These are phyloP conservation scores for Drosophila longiperda DNA, from an alignment of 2,888 invertebrate genomes.

Conservation along the genomic window DNA sequence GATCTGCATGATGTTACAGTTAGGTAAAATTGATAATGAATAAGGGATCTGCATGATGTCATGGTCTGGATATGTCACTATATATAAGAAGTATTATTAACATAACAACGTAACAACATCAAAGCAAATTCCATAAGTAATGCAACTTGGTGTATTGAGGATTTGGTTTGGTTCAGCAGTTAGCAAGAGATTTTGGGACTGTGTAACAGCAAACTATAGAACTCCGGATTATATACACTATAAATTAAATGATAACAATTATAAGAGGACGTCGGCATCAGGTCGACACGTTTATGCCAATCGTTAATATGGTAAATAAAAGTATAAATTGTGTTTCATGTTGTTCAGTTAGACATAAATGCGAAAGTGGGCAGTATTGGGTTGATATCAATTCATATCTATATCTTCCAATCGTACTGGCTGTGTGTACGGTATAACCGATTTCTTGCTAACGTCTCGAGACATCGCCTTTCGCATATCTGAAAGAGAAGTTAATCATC, in stretches of 20 bases:
- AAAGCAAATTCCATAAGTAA: slow-evolving; percentile 19
- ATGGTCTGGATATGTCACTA: too few relatives aligned
- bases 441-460: slow-evolving; percentile 95
- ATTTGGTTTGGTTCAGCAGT: background rate
- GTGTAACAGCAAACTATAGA: slow-evolving; percentile 17
- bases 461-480: slow-evolving; percentile 99
- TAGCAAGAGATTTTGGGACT: slow-evolving; percentile 20
- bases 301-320: slow-evolving; percentile 9
- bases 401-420: slow-evolving; percentile 98
- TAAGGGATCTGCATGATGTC: too few relatives aligned
- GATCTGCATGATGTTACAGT: too few relatives aligned
- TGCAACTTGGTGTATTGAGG: slow-evolving; percentile 18
- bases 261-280: slow-evolving; percentile 1
- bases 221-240: slow-evolving; percentile 52
- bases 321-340: background rate
- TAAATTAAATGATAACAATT: slow-evolving; percentile 25
- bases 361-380: slow-evolving; percentile 63
- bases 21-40: too few relatives aligned
- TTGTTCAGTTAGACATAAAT: slow-evolving; percentile 69
- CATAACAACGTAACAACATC: slow-evolving; percentile 32
- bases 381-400: slow-evolving; percentile 86
- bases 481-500: slow-evolving; percentile 84
- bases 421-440: slow-evolving; percentile 96
- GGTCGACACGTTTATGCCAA: slow-evolving; percentile 19
- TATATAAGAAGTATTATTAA: slow-evolving; percentile 36